Evolutionary conservation across 2,113 vertebrate genomes (phyloP).

Genomic region (Australoheros scitulus): DNA sequence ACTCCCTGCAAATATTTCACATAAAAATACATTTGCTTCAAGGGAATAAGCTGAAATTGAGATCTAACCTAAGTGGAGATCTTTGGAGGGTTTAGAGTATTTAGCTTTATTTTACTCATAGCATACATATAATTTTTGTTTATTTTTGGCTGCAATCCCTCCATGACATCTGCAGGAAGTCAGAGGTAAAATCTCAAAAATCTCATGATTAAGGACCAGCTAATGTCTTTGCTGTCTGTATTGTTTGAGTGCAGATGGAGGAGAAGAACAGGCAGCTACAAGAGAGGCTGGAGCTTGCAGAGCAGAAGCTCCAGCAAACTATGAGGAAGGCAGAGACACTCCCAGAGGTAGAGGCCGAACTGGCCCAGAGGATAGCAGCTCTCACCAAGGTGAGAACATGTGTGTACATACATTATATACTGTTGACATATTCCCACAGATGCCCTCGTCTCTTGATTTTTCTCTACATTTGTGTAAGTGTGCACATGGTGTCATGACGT

Average conservation of each 20-base stretch:
- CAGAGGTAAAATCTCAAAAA: not conserved
- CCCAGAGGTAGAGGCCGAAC: constrained; percentile 97
- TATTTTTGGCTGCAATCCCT: not conserved
- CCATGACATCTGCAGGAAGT: not conserved
- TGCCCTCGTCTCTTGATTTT: constrained; percentile 20
- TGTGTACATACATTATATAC: not conserved
- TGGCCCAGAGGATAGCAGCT: constrained; percentile 97
- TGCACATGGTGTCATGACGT: constrained; percentile 86
- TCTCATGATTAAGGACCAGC: not conserved
- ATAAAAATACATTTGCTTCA: not conserved
- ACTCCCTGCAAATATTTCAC: not conserved
- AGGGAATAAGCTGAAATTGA: not conserved
- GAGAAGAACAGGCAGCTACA: constrained; percentile 98
- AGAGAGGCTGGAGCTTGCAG: constrained; percentile 94
- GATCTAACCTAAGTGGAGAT: not conserved
- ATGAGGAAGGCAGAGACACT: constrained; percentile 99
- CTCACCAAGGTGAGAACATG: constrained; percentile 90
- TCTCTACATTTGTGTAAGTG: constrained; percentile 47
- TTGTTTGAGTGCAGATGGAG: constrained; percentile 86
- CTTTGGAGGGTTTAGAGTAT: not conserved
- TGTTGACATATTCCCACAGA: constrained; percentile 18
- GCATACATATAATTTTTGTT: not conserved
- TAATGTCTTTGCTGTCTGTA: not conserved
- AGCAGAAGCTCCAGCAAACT: constrained; percentile 98
- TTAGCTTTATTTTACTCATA: not conserved